phyloP scores from a whole-genome alignment of 2,888 invertebrate species.

The Amphimallon solstitiale region DNA sequence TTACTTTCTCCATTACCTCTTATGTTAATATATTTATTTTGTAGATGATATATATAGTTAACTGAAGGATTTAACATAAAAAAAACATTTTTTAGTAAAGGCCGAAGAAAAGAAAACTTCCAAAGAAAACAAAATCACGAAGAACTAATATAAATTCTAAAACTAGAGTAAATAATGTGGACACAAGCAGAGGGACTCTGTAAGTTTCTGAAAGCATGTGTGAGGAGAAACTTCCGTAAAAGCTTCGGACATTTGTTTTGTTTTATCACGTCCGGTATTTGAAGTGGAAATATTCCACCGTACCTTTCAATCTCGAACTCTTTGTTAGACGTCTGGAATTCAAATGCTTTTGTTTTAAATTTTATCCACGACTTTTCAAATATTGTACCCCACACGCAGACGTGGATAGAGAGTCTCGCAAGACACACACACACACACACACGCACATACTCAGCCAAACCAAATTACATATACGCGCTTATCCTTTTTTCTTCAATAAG shows the following conservation, averaged over 20 bases:
- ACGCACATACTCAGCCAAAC: constrained; percentile 5
- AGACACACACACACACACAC: neutral
- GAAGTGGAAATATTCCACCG: constrained; percentile 44
- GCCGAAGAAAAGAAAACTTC: too few species aligned
- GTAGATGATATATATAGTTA: too few species aligned
- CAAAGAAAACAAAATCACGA: neutral
- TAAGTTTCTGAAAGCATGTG: too few species aligned
- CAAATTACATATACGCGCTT: constrained; percentile 15
- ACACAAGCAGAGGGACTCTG: constrained; percentile 3
- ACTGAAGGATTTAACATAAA: too few species aligned
- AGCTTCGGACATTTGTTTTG: constrained; percentile 43
- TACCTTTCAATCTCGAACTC: constrained; percentile 43
- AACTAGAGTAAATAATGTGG: constrained; percentile 38
- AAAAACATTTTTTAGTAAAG: too few species aligned
- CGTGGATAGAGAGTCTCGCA: neutral
- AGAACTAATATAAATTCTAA: constrained; percentile 41
- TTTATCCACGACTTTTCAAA: constrained; percentile 38
- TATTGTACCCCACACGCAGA: constrained; percentile 19
- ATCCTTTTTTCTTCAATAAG: neutral
- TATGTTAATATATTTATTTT: too few species aligned
- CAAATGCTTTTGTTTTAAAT: constrained; percentile 41
- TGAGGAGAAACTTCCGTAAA: constrained; percentile 34
- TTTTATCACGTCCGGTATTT: constrained; percentile 45
- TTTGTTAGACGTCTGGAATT: constrained; percentile 41
- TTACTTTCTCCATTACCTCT: too few species aligned